Conservation (phyloP, 2,797 vertebrate species). For the Tragelaphus oryx region DNA sequence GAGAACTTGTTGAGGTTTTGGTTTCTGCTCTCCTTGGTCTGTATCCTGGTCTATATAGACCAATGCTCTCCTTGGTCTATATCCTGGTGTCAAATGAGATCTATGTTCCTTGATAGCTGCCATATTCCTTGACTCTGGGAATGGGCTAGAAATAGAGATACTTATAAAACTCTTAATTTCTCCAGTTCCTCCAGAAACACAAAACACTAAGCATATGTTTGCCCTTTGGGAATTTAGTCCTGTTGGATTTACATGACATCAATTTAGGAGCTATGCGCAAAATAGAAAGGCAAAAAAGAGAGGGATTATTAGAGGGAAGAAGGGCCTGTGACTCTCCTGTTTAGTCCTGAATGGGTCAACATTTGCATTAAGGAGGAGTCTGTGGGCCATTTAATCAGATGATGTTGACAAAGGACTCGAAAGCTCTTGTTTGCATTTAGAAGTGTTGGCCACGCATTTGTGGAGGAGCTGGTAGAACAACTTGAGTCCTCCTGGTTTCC, state of each 20-base stretch:
- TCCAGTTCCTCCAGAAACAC: background rate
- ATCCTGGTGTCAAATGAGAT: background rate
- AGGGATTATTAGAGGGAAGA: background rate
- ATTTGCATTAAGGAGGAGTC: background rate
- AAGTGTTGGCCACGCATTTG: accelerated
- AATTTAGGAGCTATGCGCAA: background rate
- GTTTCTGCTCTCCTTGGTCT: background rate
- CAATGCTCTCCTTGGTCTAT: background rate
- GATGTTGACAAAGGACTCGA: background rate
- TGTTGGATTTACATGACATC: background rate
- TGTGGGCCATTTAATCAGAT: background rate
- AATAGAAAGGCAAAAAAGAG: background rate
- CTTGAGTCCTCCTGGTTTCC: background rate
- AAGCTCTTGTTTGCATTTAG: background rate
- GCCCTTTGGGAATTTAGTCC: background rate
- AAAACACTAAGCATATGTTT: background rate
- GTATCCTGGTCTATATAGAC: background rate
- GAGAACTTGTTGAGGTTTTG: background rate
- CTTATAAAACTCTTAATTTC: background rate
- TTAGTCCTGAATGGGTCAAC: background rate
- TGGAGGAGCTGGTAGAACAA: accelerated
- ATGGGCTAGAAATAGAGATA: background rate
- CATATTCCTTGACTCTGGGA: background rate
- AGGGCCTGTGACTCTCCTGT: accelerated
- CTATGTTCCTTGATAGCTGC: background rate